Evolutionary conservation across 1,140 invertebrate genomes (phyloP), one percentile per base, ranked within the genome.

Genomic region (Drosophila tani): DNA sequence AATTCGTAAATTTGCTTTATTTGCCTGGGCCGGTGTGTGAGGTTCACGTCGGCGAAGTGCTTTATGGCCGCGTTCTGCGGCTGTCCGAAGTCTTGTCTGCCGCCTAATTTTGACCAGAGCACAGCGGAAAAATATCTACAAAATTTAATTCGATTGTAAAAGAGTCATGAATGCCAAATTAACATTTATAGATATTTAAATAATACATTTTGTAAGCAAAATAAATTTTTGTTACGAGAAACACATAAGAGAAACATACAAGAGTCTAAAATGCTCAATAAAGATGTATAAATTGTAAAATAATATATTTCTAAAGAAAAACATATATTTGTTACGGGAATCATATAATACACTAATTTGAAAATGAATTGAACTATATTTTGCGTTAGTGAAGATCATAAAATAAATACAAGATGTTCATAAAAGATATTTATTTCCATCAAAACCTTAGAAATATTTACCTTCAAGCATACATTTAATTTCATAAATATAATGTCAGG

Each of bases 1-100:
- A 91, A 91, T 91, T 91, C 78, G 76, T 75, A 91, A 91, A 91
- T 91, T 90, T 90, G 86, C 86, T 90, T 90, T 90, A 90, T 88
- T 88, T 88, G 85, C 78, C 81, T 60, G 75, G 73, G 45, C 63
- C 80, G 63, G 75, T 55, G 60, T 70, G 58, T 67, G 64, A 51
- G 75, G 75, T 59, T 78, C 59, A 62, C 21, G 75, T 79, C 51
- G 65, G 57, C 27, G 41, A 77, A 77, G 53, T 77, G 73, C 63
- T 74, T 75, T 67, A 75, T 77, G 60, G 70, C 43, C 43, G 41
- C 41, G 59, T 49, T 63, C 29, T 66, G 63, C 40, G 55, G 63
- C 69, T 56, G 63, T 40, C 63, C 55, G 41, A 83, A 82, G 86
- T 87, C 27, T 83, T 73, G 74, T 79, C 71, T 67, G 71, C 55